Evolutionary conservation across 2,888 invertebrate species (phyloP).

Genomic region (Sphaeridia pumilis): DNA sequence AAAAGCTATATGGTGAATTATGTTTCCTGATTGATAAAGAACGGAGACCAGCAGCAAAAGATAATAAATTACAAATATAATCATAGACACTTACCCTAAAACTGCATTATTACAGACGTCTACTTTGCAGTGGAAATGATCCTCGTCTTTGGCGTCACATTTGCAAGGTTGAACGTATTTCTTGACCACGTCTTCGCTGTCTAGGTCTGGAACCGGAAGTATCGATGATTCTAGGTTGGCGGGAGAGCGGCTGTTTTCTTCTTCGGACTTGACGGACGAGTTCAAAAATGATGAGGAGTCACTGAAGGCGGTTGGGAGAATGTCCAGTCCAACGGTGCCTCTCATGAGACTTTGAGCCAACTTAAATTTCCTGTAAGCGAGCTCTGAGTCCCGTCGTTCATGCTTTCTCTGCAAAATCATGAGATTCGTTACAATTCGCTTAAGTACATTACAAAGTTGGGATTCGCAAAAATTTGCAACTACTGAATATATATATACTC

Average conservation of each 20-base stretch:
- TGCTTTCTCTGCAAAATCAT: constrained; percentile 57
- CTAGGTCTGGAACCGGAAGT: constrained; percentile 11
- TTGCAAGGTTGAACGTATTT: constrained; percentile 34
- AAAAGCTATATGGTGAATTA: no score
- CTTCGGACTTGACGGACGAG: constrained; percentile 26
- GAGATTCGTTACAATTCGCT: no score
- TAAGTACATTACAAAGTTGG: no score
- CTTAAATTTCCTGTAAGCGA: constrained; percentile 68
- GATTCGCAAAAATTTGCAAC: no score
- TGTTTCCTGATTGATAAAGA: no score
- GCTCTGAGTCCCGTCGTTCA: constrained; percentile 83
- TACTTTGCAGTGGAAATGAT: constrained; percentile 77
- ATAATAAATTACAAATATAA: no score
- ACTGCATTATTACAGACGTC: constrained; percentile 61
- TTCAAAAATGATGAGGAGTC: constrained; percentile 15
- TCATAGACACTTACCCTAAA: constrained; percentile 51
- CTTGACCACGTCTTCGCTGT: constrained; percentile 31
- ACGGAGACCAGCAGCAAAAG: no score
- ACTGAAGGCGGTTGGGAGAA: constrained; percentile 16
- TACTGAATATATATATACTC: no score
- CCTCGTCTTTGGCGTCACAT: constrained; percentile 43
- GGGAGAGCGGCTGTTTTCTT: constrained; percentile 32
- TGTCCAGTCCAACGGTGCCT: constrained; percentile 34
- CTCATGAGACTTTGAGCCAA: constrained; percentile 48
- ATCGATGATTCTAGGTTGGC: constrained; percentile 21